Evolutionary conservation across 1,140 invertebrate species (phyloP), one percentile per base, ranked within the genome.

Genomic region (Metopolophium dirhodum): DNA sequence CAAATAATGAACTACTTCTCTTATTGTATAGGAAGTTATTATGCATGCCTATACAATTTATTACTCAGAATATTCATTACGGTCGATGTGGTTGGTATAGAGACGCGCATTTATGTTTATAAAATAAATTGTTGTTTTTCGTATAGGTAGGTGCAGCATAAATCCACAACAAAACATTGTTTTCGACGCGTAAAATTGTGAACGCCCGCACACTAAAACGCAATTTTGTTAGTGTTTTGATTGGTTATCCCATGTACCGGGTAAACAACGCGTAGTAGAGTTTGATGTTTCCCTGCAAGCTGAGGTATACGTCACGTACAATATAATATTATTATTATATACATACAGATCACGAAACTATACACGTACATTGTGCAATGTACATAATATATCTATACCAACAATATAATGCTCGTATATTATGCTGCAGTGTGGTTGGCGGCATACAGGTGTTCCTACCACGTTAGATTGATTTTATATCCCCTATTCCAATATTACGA

Each of bases 381-480:
- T 68, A 68, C 30, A 68, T 68, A n/a, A 68, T 68, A 68, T n/a
- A 30, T n/a, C 2, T n/a, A 68, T n/a, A 18, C 11, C 30, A 68
- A 14, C 30, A 18, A 68, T 68, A n/a, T 26, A 61, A 54, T 54
- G 9, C 8, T 2, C 51, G 22, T 61, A 30, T 41, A 41, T 18
- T 41, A 41, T 18, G 11, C 4, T n/a, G 61, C 30, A n/a, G 30
- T 68, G 4, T n/a, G 14, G 30, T 68, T 0, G 4, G 14, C 61
- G 61, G 30, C 11, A n/a, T 18, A 68, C 30, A 68, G 61, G 61
- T 68, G 30, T n/a, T n/a, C 61, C 30, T n/a, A n/a, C 14, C 61
- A n/a, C 61, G 61, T 77, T 77, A 77, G 30, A 77, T 77, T n/a
- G n/a, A 77, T 77, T 77, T 77, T 77, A 18, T 77, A 77, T 77